Conservation (phyloP, 23 tunicate genomes). For the Diplosoma virens region DNA sequence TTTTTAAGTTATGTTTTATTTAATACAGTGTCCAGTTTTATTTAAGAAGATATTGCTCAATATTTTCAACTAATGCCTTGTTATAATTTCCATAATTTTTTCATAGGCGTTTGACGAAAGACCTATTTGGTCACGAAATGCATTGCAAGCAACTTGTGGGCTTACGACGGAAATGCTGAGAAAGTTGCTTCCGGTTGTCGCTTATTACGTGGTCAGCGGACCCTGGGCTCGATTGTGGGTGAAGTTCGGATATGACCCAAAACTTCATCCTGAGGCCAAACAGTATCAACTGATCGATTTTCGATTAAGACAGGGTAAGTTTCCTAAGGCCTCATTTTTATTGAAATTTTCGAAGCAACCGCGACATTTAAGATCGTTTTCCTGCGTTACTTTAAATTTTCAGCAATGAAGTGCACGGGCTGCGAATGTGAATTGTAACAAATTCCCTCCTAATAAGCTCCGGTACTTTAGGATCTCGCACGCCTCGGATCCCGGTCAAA, state of each 20-base stretch:
- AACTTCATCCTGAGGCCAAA: constrained; percentile 29
- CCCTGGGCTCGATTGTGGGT: constrained; percentile 89
- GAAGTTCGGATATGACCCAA: constrained; percentile 75
- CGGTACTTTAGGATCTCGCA: constrained; percentile 11
- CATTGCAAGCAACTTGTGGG: constrained; percentile 16
- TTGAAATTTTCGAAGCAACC: too few relatives aligned
- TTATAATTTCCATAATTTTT: too few relatives aligned
- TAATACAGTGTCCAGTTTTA: too few relatives aligned
- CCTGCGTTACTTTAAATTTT: too few relatives aligned
- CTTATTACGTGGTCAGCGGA: constrained; percentile 67
- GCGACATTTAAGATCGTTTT: too few relatives aligned
- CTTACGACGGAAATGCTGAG: constrained; percentile 18
- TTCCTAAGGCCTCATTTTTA: too few relatives aligned
- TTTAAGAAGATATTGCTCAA: too few relatives aligned
- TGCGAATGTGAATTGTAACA: too few relatives aligned
- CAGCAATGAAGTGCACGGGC: too few relatives aligned
- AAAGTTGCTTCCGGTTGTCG: constrained; percentile 52
- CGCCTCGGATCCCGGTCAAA: constrained; percentile 57
- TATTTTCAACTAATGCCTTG: too few relatives aligned
- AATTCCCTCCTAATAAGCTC: not conserved
- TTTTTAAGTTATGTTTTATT: too few relatives aligned
- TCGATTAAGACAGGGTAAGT: constrained; percentile 63
- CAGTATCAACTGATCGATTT: constrained; percentile 71
- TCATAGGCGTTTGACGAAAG: constrained; percentile 60
- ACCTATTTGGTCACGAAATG: constrained; percentile 85